phyloP scores from a whole-genome alignment of 2,113 vertebrate species.

The Halichoerus grypus region DNA sequence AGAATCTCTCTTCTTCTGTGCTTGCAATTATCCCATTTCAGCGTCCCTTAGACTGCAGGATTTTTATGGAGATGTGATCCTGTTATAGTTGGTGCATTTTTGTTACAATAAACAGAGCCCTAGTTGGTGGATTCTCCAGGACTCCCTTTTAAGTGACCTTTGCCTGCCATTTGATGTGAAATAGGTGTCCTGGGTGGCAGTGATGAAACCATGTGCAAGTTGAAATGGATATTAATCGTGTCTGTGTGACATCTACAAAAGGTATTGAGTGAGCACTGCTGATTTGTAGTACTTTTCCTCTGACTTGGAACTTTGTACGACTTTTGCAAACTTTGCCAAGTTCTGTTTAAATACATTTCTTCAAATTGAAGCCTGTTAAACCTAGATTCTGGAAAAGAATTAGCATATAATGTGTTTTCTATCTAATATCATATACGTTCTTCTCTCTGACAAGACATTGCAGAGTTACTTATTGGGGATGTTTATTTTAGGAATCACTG shows the following conservation, averaged over 20 bases:
- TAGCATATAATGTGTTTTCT: background rate
- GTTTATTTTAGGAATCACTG: conserved; percentile 7
- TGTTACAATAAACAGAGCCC: conserved; percentile 20
- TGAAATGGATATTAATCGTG: background rate
- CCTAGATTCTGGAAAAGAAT: background rate
- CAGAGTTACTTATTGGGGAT: background rate
- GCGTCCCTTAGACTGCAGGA: background rate
- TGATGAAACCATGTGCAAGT: background rate
- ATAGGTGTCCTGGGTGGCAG: background rate
- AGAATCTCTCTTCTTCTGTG: background rate
- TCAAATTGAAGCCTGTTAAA: background rate
- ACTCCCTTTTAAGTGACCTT: background rate
- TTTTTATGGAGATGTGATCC: background rate
- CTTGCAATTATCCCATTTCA: background rate
- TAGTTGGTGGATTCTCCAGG: background rate
- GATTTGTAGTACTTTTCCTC: background rate
- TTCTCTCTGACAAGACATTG: background rate
- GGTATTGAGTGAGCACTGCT: background rate
- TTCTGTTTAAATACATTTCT: background rate
- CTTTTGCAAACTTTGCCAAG: background rate
- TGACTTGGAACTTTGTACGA: background rate
- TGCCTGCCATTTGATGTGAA: background rate
- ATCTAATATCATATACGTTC: background rate
- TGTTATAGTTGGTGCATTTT: background rate
- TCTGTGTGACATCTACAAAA: background rate